These are phyloP conservation scores for Chlorops oryzae DNA, from an alignment of 1,140 invertebrate species.

Conservation along the genomic window DNA sequence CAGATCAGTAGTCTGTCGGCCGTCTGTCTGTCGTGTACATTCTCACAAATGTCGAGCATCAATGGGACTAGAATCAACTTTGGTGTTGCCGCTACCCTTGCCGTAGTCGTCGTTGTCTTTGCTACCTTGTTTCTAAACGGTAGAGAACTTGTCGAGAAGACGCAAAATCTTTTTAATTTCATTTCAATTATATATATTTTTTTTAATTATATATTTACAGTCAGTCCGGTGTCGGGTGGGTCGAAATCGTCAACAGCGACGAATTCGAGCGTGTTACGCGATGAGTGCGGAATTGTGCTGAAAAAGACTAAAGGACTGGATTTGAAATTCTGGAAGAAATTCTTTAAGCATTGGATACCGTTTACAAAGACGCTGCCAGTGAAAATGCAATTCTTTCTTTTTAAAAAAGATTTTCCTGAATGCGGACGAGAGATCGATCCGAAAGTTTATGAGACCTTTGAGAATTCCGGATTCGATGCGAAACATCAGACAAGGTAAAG, in stretches of 20 bases:
- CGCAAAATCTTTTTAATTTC: not conserved
- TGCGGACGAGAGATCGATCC: constrained; percentile 35
- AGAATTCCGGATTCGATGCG: constrained; percentile 35
- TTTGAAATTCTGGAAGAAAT: constrained; percentile 36
- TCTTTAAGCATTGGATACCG: constrained; percentile 37
- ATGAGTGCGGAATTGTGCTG: constrained; percentile 30
- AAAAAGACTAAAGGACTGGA: constrained; percentile 29
- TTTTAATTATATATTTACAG: not conserved
- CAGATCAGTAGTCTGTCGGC: no score
- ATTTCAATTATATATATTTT: not conserved
- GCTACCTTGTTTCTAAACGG: no score
- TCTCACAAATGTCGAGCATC: no score
- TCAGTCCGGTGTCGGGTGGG: not conserved
- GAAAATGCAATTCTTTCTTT: constrained; percentile 41
- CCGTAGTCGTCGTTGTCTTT: no score
- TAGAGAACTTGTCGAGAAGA: no score
- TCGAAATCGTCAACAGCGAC: constrained; percentile 2
- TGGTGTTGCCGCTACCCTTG: no score
- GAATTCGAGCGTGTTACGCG: not conserved
- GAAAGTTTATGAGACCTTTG: constrained; percentile 29
- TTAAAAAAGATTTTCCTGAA: constrained; percentile 38
- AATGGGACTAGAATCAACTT: no score
- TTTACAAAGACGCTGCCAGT: constrained; percentile 27
- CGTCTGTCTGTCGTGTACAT: no score
- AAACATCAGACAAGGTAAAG: constrained; percentile 39